phyloP scores from a whole-genome alignment of 1,140 invertebrate species.

The Drosophila pseudoananassae region DNA sequence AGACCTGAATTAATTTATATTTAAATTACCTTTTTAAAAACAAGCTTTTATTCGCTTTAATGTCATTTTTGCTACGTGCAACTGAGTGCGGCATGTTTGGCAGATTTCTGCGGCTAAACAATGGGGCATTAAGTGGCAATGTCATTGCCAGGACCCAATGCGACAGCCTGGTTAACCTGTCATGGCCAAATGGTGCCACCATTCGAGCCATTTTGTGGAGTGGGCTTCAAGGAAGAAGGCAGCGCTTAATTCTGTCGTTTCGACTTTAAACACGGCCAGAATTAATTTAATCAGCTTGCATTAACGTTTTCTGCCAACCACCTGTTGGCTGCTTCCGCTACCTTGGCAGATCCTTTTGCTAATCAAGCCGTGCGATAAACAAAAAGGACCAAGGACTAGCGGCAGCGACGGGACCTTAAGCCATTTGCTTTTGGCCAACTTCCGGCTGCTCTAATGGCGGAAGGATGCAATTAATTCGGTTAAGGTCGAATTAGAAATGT shows the following conservation, averaged over 20 bases:
- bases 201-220: conserved; percentile 13
- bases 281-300: conserved; percentile 26
- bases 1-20: not conserved
- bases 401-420: not conserved
- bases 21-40: not conserved
- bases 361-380: conserved; percentile 57
- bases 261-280: conserved; percentile 13
- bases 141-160: conserved; percentile 55
- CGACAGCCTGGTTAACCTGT: conserved; percentile 44
- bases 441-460: conserved; percentile 45
- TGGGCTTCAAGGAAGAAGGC: conserved; percentile 5
- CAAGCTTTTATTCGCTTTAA: too few relatives aligned
- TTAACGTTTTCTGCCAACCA: conserved; percentile 17
- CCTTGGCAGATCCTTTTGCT: conserved; percentile 34
- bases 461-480: conserved; percentile 63
- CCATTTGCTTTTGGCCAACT: conserved; percentile 23
- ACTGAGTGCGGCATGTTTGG: not conserved
- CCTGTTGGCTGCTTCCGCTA: conserved; percentile 54
- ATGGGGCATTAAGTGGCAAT: conserved; percentile 57
- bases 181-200: conserved; percentile 45
- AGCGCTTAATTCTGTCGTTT: not conserved
- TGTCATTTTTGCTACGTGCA: not conserved
- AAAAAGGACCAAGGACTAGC: conserved; percentile 31
- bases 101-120: conserved; percentile 21
- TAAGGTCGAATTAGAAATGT: conserved; percentile 47